Percentiles rank a stretch among this genome's conserved stretches.
Conservation (phyloP, 2,113 vertebrate genomes). For the Scortum barcoo region DNA sequence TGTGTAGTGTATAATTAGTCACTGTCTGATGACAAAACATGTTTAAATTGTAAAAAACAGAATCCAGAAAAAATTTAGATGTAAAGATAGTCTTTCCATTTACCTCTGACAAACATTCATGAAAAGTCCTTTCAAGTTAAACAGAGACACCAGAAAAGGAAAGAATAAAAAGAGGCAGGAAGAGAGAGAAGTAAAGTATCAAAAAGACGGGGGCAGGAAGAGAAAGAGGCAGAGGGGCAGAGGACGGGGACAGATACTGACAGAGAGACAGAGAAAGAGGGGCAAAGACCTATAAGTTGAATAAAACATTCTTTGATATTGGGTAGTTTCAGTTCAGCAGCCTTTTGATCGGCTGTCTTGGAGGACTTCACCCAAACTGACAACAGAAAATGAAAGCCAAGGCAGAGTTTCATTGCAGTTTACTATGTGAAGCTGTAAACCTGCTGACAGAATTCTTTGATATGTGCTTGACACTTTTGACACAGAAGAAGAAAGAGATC, state of each 20-base stretch:
- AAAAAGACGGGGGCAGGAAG: not conserved
- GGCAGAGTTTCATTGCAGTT: conserved; percentile 39
- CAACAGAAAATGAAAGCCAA: conserved; percentile 61
- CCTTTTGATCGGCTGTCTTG: conserved; percentile 60
- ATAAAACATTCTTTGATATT: conserved; percentile 57
- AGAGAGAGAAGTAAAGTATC: conserved; percentile 4
- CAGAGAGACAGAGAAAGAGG: conserved; percentile 18
- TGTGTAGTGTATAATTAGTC: no score
- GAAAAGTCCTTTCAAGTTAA: not conserved
- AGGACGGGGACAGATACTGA: conserved; percentile 38
- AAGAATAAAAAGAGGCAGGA: conserved; percentile 2
- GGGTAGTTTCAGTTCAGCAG: conserved; percentile 54
- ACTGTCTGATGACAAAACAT: no score
- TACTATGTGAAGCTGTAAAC: conserved; percentile 51
- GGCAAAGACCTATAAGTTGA: conserved; percentile 26
- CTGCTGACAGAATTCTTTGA: conserved; percentile 46
- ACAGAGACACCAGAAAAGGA: not conserved
- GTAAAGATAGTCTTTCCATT: not conserved
- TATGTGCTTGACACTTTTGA: conserved; percentile 56
- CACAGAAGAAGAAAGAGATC: conserved; percentile 40
- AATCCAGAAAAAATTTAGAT: no score
- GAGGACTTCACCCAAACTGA: conserved; percentile 53
- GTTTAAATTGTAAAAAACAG: no score
- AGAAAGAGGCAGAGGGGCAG: conserved; percentile 9
- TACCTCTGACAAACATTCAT: not conserved